Percentiles rank a stretch among this genome's conserved stretches.
Conservation (phyloP, 1,140 invertebrate genomes). For the Alviniconcha marisindica region DNA sequence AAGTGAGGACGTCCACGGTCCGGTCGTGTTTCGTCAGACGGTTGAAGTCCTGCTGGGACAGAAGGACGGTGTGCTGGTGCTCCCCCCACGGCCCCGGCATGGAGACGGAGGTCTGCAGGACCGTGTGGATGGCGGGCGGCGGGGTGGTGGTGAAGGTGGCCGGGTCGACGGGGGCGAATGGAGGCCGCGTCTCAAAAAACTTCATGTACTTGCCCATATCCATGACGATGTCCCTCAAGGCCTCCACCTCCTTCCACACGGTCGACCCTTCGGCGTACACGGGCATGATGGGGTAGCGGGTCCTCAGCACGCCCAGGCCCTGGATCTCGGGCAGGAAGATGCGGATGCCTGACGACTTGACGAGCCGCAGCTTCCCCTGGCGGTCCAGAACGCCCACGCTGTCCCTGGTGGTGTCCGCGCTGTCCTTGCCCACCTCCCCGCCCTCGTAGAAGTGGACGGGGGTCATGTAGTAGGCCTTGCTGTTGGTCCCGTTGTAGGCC, state of each 20-base stretch:
- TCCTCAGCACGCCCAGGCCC: conserved; percentile 53
- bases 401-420: conserved; percentile 14
- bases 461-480: conserved; percentile 51
- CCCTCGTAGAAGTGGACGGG: conserved; percentile 59
- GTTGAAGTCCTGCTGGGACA: no score
- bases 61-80: no score
- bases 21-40: no score
- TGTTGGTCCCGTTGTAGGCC: conserved; percentile 61
- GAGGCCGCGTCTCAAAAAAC: neutral
- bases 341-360: conserved; percentile 51
- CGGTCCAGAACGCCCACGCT: conserved; percentile 4
- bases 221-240: conserved; percentile 62
- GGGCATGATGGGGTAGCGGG: conserved; percentile 63
- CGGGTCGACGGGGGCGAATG: neutral
- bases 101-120: no score
- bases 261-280: conserved; percentile 57
- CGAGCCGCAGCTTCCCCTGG: neutral
- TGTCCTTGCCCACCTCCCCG: conserved; percentile 32
- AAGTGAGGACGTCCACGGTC: no score
- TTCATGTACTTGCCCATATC: conserved; percentile 40
- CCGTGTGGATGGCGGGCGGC: no score
- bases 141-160: no score
- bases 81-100: no score
- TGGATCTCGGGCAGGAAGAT: conserved; percentile 56
- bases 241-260: conserved; percentile 63